phyloP scores from a whole-genome alignment of 1,140 invertebrate species.

The Carcinoscorpius rotundicauda region DNA sequence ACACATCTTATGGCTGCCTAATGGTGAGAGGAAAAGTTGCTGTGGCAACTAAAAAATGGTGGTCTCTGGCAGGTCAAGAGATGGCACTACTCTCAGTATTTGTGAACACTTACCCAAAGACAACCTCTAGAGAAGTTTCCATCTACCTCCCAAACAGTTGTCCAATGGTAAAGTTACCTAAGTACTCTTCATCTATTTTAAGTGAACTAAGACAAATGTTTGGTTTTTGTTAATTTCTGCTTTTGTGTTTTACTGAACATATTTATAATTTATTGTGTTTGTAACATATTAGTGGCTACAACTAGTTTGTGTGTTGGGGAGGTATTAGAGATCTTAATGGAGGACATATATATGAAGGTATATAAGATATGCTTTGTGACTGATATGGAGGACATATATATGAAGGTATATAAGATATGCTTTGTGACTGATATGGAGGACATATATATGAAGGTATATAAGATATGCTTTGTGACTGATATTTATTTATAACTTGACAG shows the following conservation, averaged over 20 bases:
- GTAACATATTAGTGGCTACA: too few relatives aligned
- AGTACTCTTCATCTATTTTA: constrained; percentile 7
- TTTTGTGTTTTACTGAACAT: constrained; percentile 2
- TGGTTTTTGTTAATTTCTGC: constrained; percentile 21
- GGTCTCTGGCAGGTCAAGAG: constrained; percentile 55
- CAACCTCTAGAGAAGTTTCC: constrained; percentile 56
- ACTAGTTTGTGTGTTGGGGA: too few relatives aligned
- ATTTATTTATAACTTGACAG: constrained; percentile 33
- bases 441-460: too few relatives aligned
- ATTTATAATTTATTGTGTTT: too few relatives aligned
- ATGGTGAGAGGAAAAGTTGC: constrained; percentile 57
- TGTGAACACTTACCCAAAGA: constrained; percentile 46
- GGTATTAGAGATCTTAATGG: too few relatives aligned
- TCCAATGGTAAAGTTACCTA: constrained; percentile 49
- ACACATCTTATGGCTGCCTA: constrained; percentile 63
- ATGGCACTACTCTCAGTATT: constrained; percentile 55
- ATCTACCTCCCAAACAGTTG: constrained; percentile 70
- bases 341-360: too few relatives aligned
- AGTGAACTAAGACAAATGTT: constrained; percentile 9
- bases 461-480: too few relatives aligned
- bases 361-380: too few relatives aligned
- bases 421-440: too few relatives aligned
- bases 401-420: too few relatives aligned
- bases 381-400: too few relatives aligned
- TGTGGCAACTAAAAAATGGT: constrained; percentile 65